These are phyloP conservation scores for Girardinus metallicus DNA, from an alignment of 2,797 vertebrate species.

Conservation along the genomic window DNA sequence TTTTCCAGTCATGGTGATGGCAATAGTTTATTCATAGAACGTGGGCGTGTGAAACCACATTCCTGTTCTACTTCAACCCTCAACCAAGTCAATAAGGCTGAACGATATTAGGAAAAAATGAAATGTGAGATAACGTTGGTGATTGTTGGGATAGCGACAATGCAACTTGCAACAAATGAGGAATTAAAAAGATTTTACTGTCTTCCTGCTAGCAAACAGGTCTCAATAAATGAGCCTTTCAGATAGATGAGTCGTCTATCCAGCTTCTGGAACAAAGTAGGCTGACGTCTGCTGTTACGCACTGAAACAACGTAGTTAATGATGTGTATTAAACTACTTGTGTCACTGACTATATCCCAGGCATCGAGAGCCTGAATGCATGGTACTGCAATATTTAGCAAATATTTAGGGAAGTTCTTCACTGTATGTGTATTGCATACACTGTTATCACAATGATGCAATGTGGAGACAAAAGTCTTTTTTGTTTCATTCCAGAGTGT, in stretches of 20 bases:
- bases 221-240: background rate
- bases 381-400: background rate
- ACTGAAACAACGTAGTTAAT: background rate
- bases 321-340: background rate
- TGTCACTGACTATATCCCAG: background rate
- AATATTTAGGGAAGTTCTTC: background rate
- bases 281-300: background rate
- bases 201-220: background rate
- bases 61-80: background rate
- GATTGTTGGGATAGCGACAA: background rate
- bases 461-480: background rate
- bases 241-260: background rate
- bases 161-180: background rate
- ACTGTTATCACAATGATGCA: background rate
- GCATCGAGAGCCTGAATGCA: background rate
- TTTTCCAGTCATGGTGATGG: slow-evolving; percentile 1
- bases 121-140: background rate
- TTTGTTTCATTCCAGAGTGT: too few species aligned
- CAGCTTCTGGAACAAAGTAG: background rate
- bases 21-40: slow-evolving; percentile 2
- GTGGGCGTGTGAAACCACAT: background rate
- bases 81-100: background rate
- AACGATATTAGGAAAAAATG: background rate
- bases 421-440: background rate
- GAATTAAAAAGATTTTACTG: background rate